Evolutionary conservation across 2,113 vertebrate genomes (phyloP).

Genomic region (Telmatochromis bifrenatus): DNA sequence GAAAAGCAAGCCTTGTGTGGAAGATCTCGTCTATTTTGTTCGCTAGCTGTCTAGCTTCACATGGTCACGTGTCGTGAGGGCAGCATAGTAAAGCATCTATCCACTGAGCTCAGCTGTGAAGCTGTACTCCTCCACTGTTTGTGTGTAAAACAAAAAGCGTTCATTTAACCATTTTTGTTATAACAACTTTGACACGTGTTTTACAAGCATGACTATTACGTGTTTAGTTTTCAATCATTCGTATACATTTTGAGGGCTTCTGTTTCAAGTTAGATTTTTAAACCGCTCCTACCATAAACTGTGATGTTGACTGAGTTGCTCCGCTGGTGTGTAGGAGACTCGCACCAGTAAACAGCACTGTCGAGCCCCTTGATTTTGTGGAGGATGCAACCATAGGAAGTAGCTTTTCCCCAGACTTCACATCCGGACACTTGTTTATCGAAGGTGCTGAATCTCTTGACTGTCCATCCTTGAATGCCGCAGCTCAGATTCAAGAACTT

Average conservation of each 20-base stretch:
- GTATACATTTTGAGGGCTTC: fast-evolving
- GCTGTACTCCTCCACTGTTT: not conserved
- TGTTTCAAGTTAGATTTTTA: not conserved
- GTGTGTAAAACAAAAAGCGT: not conserved
- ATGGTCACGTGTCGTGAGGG: no score
- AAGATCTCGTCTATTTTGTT: no score
- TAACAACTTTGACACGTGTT: fast-evolving
- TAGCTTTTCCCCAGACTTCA: fast-evolving
- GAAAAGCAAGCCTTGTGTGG: no score
- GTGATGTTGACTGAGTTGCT: not conserved
- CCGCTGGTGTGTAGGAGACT: not conserved
- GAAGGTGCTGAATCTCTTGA: not conserved
- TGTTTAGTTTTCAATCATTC: fast-evolving
- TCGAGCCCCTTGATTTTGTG: not conserved
- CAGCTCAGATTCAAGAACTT: not conserved
- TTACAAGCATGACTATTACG: fast-evolving
- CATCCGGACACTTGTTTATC: not conserved
- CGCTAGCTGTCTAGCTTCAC: no score
- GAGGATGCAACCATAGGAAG: not conserved
- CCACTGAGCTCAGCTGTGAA: not conserved
- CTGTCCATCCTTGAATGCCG: not conserved
- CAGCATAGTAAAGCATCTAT: not conserved
- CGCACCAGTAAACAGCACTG: conserved; percentile 22
- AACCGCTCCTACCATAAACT: not conserved
- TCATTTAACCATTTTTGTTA: not conserved